A percentile compares a stretch with the other conserved stretches of the same genome.
Evolutionary conservation across 1,140 invertebrate genomes (phyloP).

Genomic region (Drosophila micromelanica): DNA sequence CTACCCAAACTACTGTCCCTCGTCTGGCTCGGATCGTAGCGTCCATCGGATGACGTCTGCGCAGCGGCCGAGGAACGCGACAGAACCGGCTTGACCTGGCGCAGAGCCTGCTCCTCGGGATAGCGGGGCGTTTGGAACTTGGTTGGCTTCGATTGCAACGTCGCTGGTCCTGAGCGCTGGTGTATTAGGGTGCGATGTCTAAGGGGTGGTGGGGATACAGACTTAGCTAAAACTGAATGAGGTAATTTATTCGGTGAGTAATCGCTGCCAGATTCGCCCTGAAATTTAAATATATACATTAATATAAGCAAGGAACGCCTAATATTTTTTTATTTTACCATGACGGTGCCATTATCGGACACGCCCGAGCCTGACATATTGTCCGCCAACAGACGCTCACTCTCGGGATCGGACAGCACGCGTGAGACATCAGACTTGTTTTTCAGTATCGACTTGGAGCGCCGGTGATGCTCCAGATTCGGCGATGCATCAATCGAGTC

Average conservation of each 20-base stretch:
- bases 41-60: constrained; percentile 52
- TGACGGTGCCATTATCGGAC: constrained; percentile 85
- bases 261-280: constrained; percentile 84
- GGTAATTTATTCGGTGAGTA: constrained; percentile 85
- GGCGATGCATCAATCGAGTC: constrained; percentile 89
- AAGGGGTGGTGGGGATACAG: constrained; percentile 84
- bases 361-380: constrained; percentile 85
- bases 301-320: too few species aligned
- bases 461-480: constrained; percentile 87
- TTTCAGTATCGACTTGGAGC: constrained; percentile 92
- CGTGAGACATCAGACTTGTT: constrained; percentile 87
- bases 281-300: constrained; percentile 6
- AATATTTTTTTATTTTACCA: constrained; percentile 43
- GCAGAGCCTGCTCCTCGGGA: constrained; percentile 79
- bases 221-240: constrained; percentile 84
- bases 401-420: constrained; percentile 88
- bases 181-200: constrained; percentile 83
- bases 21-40: constrained; percentile 67
- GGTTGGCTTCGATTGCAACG: constrained; percentile 78
- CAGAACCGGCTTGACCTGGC: constrained; percentile 76
- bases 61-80: constrained; percentile 49
- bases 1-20: constrained; percentile 82
- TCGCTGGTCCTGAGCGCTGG: constrained; percentile 82
- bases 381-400: constrained; percentile 90
- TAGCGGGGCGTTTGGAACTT: constrained; percentile 84